Base-by-base conservation (phyloP, 1,140 invertebrate species). In the Hycleus phaleratus region DNA sequence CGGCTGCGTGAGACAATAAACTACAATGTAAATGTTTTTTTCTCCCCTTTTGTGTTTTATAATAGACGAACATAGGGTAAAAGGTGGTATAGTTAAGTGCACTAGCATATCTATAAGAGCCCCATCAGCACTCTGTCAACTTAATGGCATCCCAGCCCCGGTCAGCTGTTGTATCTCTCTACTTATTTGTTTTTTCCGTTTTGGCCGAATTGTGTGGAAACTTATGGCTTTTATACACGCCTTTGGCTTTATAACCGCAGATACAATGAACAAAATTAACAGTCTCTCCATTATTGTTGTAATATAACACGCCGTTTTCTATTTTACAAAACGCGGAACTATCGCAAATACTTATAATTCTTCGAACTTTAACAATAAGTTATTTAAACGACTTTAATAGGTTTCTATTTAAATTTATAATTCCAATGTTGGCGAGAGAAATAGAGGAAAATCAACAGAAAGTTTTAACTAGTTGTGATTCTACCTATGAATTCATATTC, bases 121-220 rank as follows among this genome's bases (percentile, higher is more conserved):
- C 40, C 42, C 56, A 58, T 58, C 56, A 58, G 56, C 56, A 58
- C 40, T 58, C 48, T 51, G 56, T 58, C 56, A 58, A 58, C 49
- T 51, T 58, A 58, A 58, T 58, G 49, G 56, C 56, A 43, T 51
- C 56, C 18, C 48, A 46, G 49, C 48, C 44, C 56, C 48, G 56
- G 46, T 46, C 56, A 50, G 54, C 49, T 50, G 56, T 39, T 51
- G 56, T 49, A 51, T 51, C 49, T 50, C 32, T 4, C 46, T 51
- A 51, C 48, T 58, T 58, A 58, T 58, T 58, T 58, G 56, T 58
- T 58, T 58, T 58, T 58, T 58, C 56, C 49, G 56, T 46, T 51
- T 51, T 42, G 26, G 48, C 48, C 32, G 32, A 5, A 5, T 32
- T 32, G 7, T 32, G 32, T 46, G 38, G 49, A 45, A 46, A 58